Percentiles rank a stretch among this genome's conserved stretches.
These are phyloP conservation scores for Microplitis demolitor DNA, from an alignment of 1,140 invertebrate genomes.

Conservation along the genomic window DNA sequence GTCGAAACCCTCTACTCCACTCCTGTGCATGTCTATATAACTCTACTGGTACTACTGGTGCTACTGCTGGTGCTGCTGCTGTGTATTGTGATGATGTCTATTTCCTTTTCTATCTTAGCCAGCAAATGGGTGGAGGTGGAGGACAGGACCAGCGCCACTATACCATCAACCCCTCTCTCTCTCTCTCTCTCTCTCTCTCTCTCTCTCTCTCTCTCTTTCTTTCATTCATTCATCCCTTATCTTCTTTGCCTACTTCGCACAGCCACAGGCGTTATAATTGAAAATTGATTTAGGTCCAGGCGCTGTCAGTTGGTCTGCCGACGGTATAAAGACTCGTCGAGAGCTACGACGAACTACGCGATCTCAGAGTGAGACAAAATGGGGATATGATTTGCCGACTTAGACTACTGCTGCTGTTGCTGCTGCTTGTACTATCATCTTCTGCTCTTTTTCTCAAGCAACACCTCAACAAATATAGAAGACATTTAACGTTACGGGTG, in stretches of 20 bases:
- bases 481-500: too few relatives aligned
- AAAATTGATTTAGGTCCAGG: slow-evolving; percentile 62
- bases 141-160: background rate
- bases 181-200: too few relatives aligned
- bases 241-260: slow-evolving; percentile 12
- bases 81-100: background rate
- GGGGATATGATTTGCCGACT: slow-evolving; percentile 15
- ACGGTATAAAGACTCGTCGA: slow-evolving; percentile 25
- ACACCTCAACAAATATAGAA: too few relatives aligned
- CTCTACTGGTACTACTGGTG: too few relatives aligned
- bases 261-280: slow-evolving; percentile 53
- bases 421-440: background rate
- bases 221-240: background rate
- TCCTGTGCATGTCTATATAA: background rate
- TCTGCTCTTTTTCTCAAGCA: too few relatives aligned
- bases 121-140: background rate
- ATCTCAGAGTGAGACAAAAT: background rate
- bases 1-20: background rate
- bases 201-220: too few relatives aligned
- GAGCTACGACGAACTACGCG: slow-evolving; percentile 20
- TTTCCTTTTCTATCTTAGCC: background rate
- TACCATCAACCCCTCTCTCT: background rate
- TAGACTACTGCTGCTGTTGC: background rate
- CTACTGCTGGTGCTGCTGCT: too few relatives aligned
- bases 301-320: slow-evolving; percentile 50